A percentile compares a stretch with the other conserved stretches of the same genome.
phyloP scores from a whole-genome alignment of 2,797 vertebrate species.

The Falco novaeseelandiae region DNA sequence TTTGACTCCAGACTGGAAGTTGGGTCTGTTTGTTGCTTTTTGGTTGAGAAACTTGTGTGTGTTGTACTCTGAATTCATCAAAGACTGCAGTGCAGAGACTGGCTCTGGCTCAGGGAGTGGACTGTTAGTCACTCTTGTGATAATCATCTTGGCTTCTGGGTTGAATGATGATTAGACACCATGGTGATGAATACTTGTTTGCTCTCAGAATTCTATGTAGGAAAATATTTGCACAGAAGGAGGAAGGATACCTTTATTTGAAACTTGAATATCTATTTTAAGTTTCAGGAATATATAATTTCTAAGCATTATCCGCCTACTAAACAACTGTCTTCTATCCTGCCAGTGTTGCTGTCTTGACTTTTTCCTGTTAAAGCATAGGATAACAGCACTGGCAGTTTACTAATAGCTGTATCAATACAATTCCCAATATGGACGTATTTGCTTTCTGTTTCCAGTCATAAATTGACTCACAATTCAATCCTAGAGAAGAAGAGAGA shows the following conservation, averaged over 20 bases:
- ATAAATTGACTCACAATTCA: not conserved
- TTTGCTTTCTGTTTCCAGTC: conserved; percentile 10
- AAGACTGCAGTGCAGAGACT: not conserved
- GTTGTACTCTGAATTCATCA: not conserved
- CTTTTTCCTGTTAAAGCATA: conserved; percentile 5
- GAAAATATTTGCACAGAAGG: conserved; percentile 52
- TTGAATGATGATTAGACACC: not conserved
- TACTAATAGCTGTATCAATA: conserved; percentile 38
- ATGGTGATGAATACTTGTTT: not conserved
- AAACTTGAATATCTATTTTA: conserved; percentile 62
- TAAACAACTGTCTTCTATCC: conserved; percentile 61
- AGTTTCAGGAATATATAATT: conserved; percentile 50
- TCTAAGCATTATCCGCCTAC: conserved; percentile 64
- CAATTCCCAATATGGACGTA: not conserved
- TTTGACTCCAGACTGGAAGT: not conserved
- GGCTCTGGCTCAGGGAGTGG: not conserved
- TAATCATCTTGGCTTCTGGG: not conserved
- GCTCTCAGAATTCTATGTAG: not conserved
- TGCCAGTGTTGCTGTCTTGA: conserved; percentile 4
- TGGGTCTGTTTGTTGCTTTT: not conserved
- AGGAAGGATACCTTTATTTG: conserved; percentile 55
- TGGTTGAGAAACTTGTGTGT: not conserved
- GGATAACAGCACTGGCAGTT: not conserved
- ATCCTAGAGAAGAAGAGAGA: not conserved
- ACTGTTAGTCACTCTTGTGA: not conserved